Conservation (phyloP, 2,113 vertebrate species). For the Heterotilapia buettikoferi region DNA sequence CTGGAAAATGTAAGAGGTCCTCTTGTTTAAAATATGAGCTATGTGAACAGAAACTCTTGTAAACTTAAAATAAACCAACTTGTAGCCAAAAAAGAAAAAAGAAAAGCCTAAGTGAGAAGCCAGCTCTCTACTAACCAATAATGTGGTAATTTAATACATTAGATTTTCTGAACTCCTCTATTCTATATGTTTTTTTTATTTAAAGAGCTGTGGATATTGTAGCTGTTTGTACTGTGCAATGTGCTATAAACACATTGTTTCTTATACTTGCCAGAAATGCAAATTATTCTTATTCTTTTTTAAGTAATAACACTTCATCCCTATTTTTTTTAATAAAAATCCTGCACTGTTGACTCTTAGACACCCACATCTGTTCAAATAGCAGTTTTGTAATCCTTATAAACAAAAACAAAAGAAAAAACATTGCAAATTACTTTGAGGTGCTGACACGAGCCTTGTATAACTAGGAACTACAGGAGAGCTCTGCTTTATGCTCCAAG, state of each 20-base stretch:
- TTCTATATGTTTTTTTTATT: neutral
- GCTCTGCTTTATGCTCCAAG: neutral
- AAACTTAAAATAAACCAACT: neutral
- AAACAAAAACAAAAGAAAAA: fast-evolving
- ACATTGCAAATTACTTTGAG: neutral
- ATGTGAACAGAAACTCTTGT: neutral
- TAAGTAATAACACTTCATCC: neutral
- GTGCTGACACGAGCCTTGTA: neutral
- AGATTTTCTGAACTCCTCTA: neutral
- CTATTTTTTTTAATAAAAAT: neutral
- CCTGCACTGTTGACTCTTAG: neutral
- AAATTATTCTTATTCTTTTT: neutral
- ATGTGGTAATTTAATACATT: neutral
- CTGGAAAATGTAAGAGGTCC: neutral
- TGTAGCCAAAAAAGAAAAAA: neutral
- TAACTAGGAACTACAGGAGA: neutral
- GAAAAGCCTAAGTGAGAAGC: neutral
- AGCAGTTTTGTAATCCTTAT: neutral
- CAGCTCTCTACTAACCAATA: neutral
- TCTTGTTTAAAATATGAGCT: neutral
- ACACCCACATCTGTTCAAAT: neutral
- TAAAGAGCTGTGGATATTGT: neutral
- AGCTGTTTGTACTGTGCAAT: neutral
- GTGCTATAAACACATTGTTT: neutral
- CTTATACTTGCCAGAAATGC: neutral